Conservation (phyloP, 2,888 invertebrate genomes). For the Ametastegia equiseti region DNA sequence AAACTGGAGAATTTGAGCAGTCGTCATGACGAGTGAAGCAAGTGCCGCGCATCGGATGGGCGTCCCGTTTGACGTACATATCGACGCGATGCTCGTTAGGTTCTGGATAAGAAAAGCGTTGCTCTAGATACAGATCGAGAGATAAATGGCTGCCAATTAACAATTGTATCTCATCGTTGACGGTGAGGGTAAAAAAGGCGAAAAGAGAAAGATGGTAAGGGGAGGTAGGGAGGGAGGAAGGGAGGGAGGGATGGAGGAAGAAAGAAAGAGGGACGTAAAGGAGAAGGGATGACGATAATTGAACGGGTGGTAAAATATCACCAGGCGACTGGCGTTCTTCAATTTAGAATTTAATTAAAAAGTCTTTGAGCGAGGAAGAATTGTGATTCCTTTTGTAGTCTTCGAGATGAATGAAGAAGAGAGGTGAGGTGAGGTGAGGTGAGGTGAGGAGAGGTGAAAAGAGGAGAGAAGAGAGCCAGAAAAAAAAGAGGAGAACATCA, state of each 20-base stretch:
- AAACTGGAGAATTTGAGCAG: neutral
- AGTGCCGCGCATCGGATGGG: constrained; percentile 31
- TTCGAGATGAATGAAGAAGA: constrained; percentile 28
- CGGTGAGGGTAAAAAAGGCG: constrained; percentile 19
- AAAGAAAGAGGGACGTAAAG: neutral
- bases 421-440: neutral
- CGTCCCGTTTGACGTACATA: constrained; percentile 4
- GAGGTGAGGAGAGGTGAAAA: neutral
- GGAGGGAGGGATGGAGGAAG: neutral
- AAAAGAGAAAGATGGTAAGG: too few species aligned
- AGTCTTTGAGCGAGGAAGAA: constrained; percentile 53
- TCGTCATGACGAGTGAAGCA: constrained; percentile 25
- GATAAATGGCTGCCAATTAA: constrained; percentile 52
- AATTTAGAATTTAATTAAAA: constrained; percentile 59
- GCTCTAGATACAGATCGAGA: constrained; percentile 46
- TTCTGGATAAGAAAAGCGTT: constrained; percentile 48
- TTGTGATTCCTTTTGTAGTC: constrained; percentile 52
- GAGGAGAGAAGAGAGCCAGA: neutral
- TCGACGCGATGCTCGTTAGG: constrained; percentile 33
- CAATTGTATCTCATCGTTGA: constrained; percentile 44
- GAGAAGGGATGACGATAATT: constrained; percentile 51
- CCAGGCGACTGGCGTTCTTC: constrained; percentile 51
- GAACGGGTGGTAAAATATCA: constrained; percentile 54
- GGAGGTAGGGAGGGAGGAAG: neutral
- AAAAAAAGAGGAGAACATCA: too few species aligned